Evolutionary conservation across 2,797 vertebrate species (phyloP), one percentile per base, ranked within the genome.

Genomic region (Trachops cirrhosus): DNA sequence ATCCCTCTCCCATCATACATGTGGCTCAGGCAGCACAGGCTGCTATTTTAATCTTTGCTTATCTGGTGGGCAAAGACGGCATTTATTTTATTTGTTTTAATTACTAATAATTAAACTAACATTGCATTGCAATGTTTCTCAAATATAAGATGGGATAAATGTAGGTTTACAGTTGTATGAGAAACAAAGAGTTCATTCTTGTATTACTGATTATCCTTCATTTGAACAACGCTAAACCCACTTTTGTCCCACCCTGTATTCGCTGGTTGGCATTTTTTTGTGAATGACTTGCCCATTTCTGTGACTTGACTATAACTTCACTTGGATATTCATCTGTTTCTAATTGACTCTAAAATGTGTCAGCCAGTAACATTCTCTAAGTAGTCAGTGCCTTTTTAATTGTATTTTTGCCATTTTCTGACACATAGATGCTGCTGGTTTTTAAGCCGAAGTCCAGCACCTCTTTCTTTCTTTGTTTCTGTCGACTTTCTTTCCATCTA

Each of bases 1-100:
- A 0, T 1, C 26, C 44, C 26, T 39, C 18, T 39, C 29, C 39
- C 9, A 3, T 34, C 29, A 24, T 32, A 8, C 39, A 22, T 1
- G 39, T 24, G 26, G 70, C 32, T n/a, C 70, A 46, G 1, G 1
- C 15, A 44, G 48, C 48, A 54, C 6, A 2, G 7, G 18, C 39
- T 2, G 48, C 59, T 5, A 3, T 4, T 32, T 46, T 2, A 41
- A 59, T 59, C 34, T 52, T n/a, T 34, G 9, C 29, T 52, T 16
- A 26, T 39, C 82, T 50, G 9, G 26, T 75, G 15, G 39, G 29
- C 21, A 70, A 93, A 68, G 68, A 62, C 1, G n/a, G 34, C 19
- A 71, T 54, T 44, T 34, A 14, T 37, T 83, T 52, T 82, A 44
- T 75, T 15, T 37, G 32, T 70, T 88, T 68, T 29, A 91, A 70